Base-by-base conservation (phyloP, 2,113 vertebrate genomes). In the Myxocyprinus asiaticus region DNA sequence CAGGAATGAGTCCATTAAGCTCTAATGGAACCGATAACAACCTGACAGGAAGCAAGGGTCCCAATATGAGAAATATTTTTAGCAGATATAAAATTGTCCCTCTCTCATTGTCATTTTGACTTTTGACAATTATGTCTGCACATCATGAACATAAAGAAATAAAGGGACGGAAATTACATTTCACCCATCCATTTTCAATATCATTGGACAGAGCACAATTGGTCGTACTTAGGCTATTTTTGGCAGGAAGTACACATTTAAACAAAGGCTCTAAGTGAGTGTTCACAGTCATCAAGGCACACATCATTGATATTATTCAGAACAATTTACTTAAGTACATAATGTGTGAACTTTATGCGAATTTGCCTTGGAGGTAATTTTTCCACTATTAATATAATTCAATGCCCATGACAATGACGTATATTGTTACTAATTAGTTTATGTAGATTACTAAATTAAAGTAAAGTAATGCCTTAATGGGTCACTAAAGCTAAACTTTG, bases 41-140 rank as follows among this genome's bases (percentile, higher is more conserved):
- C 74, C 77, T 63, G 68, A 72, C 22, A 66, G 70, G 78, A 78
- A 81, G 84, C 78, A 78, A 59, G 67, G 64, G 66, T 66, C 59
- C 81, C 74, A 72, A 83, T 80, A 83, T 74, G 56, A 76, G 65
- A 59, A 74, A 78, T 83, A 81, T 83, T 81, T 81, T 79, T 64
- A 83, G 67, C 58, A 65, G 48, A 77, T 51, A 66, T 68, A 65
- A 82, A 79, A 83, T 81, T 76, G 66, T 61, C 65, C 44, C 55
- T 55, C 48, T 50, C 59, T 80, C 83, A 82, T 11, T 10, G 12
- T 67, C 50, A 75, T 77, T 82, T 77, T 47, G 56, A 22, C 72
- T 64, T 77, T 77, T 56, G 65, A 33, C 83, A 67, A 82, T 85
- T 82, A 79, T 80, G 67, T 63, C 51, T 65, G 50, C 43, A 77